A percentile compares a stretch with the other conserved stretches of the same genome.
These are phyloP conservation scores for Bicyclus anynana DNA, from an alignment of 1,140 invertebrate genomes.

Conservation along the genomic window DNA sequence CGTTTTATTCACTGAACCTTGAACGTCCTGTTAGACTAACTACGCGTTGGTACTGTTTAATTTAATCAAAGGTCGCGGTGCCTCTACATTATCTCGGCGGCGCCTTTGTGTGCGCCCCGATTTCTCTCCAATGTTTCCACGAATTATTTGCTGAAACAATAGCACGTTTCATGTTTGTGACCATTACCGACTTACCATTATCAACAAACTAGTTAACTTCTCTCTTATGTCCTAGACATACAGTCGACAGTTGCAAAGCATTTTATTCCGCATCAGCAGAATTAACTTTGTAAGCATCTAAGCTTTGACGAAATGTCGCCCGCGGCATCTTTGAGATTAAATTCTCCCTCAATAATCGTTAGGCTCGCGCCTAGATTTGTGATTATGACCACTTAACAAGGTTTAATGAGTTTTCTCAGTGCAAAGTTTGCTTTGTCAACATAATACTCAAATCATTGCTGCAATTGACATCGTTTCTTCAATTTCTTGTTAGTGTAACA, in stretches of 20 bases:
- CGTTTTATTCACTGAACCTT: background rate
- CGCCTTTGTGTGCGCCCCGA: slow-evolving; percentile 55
- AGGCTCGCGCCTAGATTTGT: slow-evolving; percentile 60
- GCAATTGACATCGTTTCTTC: background rate
- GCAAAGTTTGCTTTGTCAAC: slow-evolving; percentile 9
- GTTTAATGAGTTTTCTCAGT: slow-evolving; percentile 38
- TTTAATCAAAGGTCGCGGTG: slow-evolving; percentile 39
- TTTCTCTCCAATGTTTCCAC: slow-evolving; percentile 64
- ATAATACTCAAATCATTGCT: slow-evolving; percentile 9
- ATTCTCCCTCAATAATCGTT: slow-evolving; percentile 61
- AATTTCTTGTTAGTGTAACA: background rate
- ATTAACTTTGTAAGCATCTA: slow-evolving; percentile 40
- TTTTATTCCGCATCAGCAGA: slow-evolving; percentile 10
- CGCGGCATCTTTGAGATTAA: slow-evolving; percentile 69
- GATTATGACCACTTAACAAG: slow-evolving; percentile 44
- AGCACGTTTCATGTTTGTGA: slow-evolving; percentile 58
- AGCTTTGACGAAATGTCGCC: slow-evolving; percentile 60
- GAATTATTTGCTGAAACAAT: slow-evolving; percentile 75
- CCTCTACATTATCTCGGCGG: slow-evolving; percentile 45
- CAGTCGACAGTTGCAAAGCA: slow-evolving; percentile 22
- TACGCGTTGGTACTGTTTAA: slow-evolving; percentile 9
- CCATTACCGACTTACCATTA: slow-evolving; percentile 34
- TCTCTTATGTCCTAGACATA: slow-evolving; percentile 21
- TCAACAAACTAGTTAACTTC: background rate
- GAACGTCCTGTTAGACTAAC: background rate